Percentiles rank a stretch among this genome's conserved stretches.
Evolutionary conservation across 2,888 invertebrate genomes (phyloP).

Genomic region (Apamea epomidion): DNA sequence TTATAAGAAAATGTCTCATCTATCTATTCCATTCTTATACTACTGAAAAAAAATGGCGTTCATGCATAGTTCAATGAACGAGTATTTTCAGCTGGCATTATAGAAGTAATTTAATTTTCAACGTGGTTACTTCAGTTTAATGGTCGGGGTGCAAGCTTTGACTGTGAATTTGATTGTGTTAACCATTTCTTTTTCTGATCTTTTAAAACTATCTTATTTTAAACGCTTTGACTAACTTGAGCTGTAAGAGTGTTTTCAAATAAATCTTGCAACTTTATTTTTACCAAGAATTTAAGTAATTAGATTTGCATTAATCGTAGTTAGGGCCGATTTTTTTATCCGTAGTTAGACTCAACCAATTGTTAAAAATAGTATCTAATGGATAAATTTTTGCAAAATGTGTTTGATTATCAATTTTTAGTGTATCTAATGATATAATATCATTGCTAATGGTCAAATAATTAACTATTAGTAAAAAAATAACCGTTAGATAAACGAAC

Average conservation of each 20-base stretch:
- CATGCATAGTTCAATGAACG: conserved; percentile 15
- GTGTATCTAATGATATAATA: too few relatives aligned
- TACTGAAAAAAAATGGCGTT: not conserved
- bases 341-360: too few relatives aligned
- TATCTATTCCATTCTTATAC: not conserved
- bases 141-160: not conserved
- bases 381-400: too few relatives aligned
- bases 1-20: conserved; percentile 11
- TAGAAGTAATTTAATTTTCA: conserved; percentile 11
- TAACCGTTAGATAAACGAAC: too few relatives aligned
- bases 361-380: too few relatives aligned
- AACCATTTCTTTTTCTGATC: not conserved
- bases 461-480: too few relatives aligned
- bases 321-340: too few relatives aligned
- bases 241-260: not conserved
- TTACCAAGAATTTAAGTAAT: not conserved
- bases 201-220: not conserved
- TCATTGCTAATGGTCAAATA: too few relatives aligned
- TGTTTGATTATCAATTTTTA: too few relatives aligned
- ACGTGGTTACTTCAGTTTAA: not conserved
- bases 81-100: not conserved
- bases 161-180: not conserved
- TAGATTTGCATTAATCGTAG: not conserved
- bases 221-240: not conserved
- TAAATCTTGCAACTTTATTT: not conserved